These are phyloP conservation scores for Dufourea novaeangliae DNA, from an alignment of 1,140 invertebrate genomes.

Conservation along the genomic window DNA sequence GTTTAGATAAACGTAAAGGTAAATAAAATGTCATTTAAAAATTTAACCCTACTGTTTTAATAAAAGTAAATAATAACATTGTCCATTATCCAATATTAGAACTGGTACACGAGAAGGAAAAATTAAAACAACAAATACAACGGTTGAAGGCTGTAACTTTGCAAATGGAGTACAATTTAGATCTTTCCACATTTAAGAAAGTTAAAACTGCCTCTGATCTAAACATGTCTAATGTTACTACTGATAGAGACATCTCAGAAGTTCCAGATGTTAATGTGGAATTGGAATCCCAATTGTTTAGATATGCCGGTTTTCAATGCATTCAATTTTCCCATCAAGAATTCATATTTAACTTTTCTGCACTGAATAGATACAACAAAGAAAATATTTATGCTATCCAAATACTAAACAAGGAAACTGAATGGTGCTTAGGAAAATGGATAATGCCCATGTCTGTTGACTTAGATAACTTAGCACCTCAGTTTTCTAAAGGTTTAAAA, in stretches of 20 bases:
- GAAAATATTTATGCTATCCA: constrained; percentile 48
- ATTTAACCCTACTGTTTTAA: constrained; percentile 23
- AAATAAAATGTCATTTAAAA: neutral
- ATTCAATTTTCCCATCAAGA: constrained; percentile 39
- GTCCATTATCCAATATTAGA: constrained; percentile 38
- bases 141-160: constrained; percentile 46
- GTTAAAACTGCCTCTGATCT: neutral
- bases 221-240: neutral
- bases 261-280: constrained; percentile 30
- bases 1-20: neutral
- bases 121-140: constrained; percentile 54
- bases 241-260: neutral
- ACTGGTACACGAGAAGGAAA: constrained; percentile 34
- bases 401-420: constrained; percentile 37
- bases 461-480: constrained; percentile 38
- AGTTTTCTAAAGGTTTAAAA: constrained; percentile 36
- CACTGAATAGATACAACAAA: neutral
- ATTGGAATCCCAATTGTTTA: constrained; percentile 52
- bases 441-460: constrained; percentile 63
- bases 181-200: constrained; percentile 29
- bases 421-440: constrained; percentile 63
- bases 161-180: constrained; percentile 40
- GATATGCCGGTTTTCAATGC: constrained; percentile 60
- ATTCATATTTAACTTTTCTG: constrained; percentile 56
- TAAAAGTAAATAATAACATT: neutral